Base-by-base conservation (phyloP, 2,888 invertebrate genomes). In the Salticus scenicus region DNA sequence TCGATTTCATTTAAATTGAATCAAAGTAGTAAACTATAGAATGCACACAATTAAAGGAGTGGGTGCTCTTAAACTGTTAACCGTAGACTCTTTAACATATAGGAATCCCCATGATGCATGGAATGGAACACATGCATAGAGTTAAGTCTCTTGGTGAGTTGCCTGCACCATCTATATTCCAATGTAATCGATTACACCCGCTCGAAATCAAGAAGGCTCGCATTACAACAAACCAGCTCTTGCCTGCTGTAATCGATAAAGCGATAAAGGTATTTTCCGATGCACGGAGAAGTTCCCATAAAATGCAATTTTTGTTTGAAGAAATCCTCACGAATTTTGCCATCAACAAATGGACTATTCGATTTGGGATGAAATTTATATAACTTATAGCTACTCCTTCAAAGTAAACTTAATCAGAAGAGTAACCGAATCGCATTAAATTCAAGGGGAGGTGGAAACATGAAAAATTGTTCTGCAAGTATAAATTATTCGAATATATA, bases 181-280 rank as follows among this genome's bases (percentile, higher is more conserved):
- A 24, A 24, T 57, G 57, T 57, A 24, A 57, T 57, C 57, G 57
- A 57, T 57, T 57, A 17, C 57, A 57, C 5, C 24, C 10, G 20
- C 17, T 24, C 20, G 24, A n/a, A 24, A 57, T 57, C 57, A 57
- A 57, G 57, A 24, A 57, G 57, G 7, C 24, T 57, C 57, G 57
- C 57, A 57, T 57, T 57, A 57, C 57, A 57, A 57, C 57, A 4
- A 57, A 24, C 24, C 57, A 24, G 24, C 57, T 57, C 57, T 20
- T 57, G 57, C 24, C 1, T 5, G n/a, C n/a, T n/a, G 57, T 24
- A 57, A 57, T 57, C 57, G 57, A 57, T 57, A 57, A 57, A 57
- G 24, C 57, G 57, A 57, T 57, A 57, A 57, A 57, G 57, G 57
- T 57, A 24, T 57, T 57, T 57, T 47, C 57, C 57, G 1, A 57